Evolutionary conservation across 2,113 vertebrate genomes (phyloP).

Genomic region (Leptodactylus fuscus): DNA sequence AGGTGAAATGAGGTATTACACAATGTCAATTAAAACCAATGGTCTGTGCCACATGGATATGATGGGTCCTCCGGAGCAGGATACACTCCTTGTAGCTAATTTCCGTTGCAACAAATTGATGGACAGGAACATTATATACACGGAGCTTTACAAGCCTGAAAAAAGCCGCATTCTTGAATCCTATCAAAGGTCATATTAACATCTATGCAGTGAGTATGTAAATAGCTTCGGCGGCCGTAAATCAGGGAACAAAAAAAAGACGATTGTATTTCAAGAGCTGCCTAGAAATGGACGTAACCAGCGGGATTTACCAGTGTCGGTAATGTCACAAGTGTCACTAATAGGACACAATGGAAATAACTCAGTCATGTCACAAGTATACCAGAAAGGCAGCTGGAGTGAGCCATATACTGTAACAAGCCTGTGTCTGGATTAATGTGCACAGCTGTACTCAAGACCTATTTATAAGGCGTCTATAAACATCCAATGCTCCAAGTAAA

Average conservation of each 20-base stretch:
- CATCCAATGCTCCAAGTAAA: not conserved
- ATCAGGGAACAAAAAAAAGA: not conserved
- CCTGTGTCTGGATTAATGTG: constrained; percentile 23
- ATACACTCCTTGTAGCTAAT: not conserved
- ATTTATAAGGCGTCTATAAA: constrained; percentile 46
- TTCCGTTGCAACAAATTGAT: not conserved
- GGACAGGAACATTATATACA: not conserved
- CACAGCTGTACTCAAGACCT: constrained; percentile 39
- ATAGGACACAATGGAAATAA: constrained; percentile 39
- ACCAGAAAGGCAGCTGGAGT: constrained; percentile 44
- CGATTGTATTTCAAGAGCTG: not conserved
- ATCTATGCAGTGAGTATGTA: not conserved
- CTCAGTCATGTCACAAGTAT: constrained; percentile 25
- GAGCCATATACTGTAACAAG: constrained; percentile 12
- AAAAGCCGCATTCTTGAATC: not conserved
- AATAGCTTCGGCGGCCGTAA: not conserved
- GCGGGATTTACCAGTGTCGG: not conserved
- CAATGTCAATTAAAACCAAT: not conserved
- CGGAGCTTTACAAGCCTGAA: not conserved
- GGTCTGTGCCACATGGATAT: not conserved
- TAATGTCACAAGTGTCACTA: not conserved
- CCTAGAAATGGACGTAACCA: not conserved
- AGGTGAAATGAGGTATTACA: no score
- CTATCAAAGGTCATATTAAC: not conserved
- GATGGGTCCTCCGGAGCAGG: not conserved